These are phyloP conservation scores for Phrynocephalus vlangalii DNA, from an alignment of 2,797 vertebrate species.

Conservation along the genomic window DNA sequence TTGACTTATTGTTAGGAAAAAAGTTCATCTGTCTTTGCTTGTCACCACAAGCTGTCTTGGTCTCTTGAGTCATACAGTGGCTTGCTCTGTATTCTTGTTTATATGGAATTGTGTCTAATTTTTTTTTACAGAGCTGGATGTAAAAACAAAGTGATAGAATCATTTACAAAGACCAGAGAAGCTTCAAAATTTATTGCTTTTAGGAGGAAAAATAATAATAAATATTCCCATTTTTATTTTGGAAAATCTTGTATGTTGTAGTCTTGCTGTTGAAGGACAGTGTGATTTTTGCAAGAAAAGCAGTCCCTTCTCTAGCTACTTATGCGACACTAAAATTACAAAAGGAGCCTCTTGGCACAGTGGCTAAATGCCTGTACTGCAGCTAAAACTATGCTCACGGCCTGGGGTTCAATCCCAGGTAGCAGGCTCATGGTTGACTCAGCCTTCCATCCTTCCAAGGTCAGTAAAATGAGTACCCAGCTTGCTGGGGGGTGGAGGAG, in stretches of 20 bases:
- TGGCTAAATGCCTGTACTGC: no score
- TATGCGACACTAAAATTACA: not conserved
- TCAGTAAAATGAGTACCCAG: no score
- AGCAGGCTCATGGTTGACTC: no score
- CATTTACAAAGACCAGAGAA: conserved; percentile 65
- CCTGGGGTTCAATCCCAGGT: no score
- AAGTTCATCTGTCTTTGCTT: conserved; percentile 70
- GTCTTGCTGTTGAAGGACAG: conserved; percentile 49
- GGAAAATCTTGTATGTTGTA: conserved; percentile 65
- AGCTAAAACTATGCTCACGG: no score
- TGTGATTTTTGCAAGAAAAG: not conserved
- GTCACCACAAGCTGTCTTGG: conserved; percentile 63
- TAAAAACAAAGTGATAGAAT: conserved; percentile 66
- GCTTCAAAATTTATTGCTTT: conserved; percentile 70
- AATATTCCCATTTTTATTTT: conserved; percentile 79
- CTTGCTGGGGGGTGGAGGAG: no score
- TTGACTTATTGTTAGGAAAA: conserved; percentile 53
- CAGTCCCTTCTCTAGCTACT: not conserved
- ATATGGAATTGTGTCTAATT: conserved; percentile 71
- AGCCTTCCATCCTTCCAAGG: no score
- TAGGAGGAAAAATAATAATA: conserved; percentile 71
- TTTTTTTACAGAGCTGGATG: conserved; percentile 63
- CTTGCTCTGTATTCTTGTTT: conserved; percentile 62
- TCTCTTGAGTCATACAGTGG: conserved; percentile 48
- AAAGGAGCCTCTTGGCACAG: not conserved